Percentiles rank a stretch among this genome's conserved stretches.
These are phyloP conservation scores for Pogonus chalceus DNA, from an alignment of 1,140 invertebrate genomes.

Conservation along the genomic window DNA sequence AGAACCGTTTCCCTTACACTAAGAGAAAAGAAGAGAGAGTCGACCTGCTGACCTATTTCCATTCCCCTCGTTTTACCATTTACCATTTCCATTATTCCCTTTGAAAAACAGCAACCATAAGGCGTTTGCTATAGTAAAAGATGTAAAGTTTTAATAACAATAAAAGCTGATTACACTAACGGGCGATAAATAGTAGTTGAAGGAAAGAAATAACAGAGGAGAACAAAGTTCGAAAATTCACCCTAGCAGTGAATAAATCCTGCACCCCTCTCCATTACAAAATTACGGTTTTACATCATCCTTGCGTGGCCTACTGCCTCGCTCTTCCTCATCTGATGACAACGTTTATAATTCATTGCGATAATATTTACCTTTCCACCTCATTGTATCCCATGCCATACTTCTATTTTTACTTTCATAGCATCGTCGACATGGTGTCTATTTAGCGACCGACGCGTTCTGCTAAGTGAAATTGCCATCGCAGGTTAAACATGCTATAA, in stretches of 20 bases:
- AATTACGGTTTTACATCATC: constrained; percentile 2
- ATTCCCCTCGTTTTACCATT: no score
- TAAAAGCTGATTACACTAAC: background rate
- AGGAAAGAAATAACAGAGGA: background rate
- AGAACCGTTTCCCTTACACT: no score
- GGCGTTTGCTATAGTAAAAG: no score
- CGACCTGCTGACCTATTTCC: no score
- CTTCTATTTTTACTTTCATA: no score
- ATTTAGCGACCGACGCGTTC: background rate
- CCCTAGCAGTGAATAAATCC: background rate
- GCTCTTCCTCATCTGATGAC: background rate
- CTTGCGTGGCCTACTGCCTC: background rate
- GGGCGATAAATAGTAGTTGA: background rate
- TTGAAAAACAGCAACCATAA: no score
- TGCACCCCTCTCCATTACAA: constrained; percentile 4
- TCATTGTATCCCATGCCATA: background rate
- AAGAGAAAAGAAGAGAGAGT: no score
- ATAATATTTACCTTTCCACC: constrained; percentile 6
- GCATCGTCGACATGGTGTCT: background rate
- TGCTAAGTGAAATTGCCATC: constrained; percentile 1
- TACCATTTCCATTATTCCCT: no score
- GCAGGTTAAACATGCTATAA: constrained; percentile 1
- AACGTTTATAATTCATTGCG: background rate
- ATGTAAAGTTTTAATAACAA: background rate
- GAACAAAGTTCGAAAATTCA: background rate